Percentiles rank a stretch among this genome's conserved stretches.
Conservation (phyloP, 2,888 invertebrate species). For the Andrena bucephala region DNA sequence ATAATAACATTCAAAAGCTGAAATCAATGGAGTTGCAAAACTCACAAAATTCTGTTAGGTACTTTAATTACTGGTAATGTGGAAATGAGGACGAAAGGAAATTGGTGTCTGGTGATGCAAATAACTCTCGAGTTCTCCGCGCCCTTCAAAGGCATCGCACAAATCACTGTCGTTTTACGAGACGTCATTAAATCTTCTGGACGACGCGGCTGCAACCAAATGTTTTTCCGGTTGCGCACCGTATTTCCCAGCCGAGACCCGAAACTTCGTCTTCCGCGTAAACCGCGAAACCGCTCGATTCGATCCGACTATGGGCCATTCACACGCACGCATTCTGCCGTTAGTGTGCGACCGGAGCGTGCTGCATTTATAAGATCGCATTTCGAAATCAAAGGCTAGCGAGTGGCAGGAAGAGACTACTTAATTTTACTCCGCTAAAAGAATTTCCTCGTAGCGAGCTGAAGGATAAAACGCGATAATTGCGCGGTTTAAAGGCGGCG, state of each 20-base stretch:
- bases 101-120: background rate
- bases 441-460: constrained; percentile 36
- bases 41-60: background rate
- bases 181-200: constrained; percentile 34
- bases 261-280: constrained; percentile 58
- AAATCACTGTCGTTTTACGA: constrained; percentile 12
- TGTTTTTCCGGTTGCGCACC: constrained; percentile 57
- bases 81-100: background rate
- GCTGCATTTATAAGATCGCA: constrained; percentile 27
- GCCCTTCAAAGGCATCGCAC: background rate
- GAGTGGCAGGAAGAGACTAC: background rate
- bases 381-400: background rate
- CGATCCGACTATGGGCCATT: constrained; percentile 41
- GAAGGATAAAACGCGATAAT: constrained; percentile 39
- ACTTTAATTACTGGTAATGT: background rate
- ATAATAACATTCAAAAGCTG: background rate
- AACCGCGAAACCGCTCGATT: constrained; percentile 63
- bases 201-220: constrained; percentile 13
- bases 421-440: constrained; percentile 15
- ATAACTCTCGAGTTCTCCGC: too few species aligned
- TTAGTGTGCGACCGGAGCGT: background rate
- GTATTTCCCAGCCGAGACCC: constrained; percentile 38
- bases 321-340: background rate
- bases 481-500: constrained; percentile 22
- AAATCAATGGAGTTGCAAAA: background rate